Evolutionary conservation across 2,888 invertebrate genomes (phyloP), one percentile per base, ranked within the genome.

Genomic region (Sympetrum striolatum): DNA sequence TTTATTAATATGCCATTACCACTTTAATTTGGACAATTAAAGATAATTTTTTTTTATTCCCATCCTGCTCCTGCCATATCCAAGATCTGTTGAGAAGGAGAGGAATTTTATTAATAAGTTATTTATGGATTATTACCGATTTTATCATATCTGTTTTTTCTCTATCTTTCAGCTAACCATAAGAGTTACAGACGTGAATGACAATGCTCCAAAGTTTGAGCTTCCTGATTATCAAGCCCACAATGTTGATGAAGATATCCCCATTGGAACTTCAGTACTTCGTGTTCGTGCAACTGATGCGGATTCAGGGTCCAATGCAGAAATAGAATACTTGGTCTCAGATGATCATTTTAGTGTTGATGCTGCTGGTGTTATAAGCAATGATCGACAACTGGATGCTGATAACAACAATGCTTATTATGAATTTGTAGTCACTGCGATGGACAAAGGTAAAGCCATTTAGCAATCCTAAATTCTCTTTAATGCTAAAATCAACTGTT

Each of bases 391-490:
- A 93, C 95, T 99, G 91, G 99, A 99, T 93, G 99, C 99, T 10
- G 99, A 99, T 93, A 98, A 98, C 93, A 98, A 98, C 93, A 98
- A 98, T 93, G 98, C 98, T 80, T 98, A 98, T 94, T 98, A 98
- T 93, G 98, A 99, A 94, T 98, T 99, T 93, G 96, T 96, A 53
- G 98, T 99, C 37, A 98, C 98, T 3, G 99, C 99, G 14, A 98
- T 97, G 93, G 99, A 99, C 93, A 98, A 98, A 94, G 99, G 95
- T 95, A 92, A 91, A 91, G 25, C 12, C 48, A 53, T 15, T 53
- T 12, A 53, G 44, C 44, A 44, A 44, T 44, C 18, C 0, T 53
- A 10, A 4, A 48, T 10, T 48, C 48, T 12, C 8, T 53, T 53
- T 53, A 53, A 18, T 44, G n/a, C n/a, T n/a, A n/a, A n/a, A n/a